Conservation (phyloP, 2,113 vertebrate genomes). For the Lasiurus cinereus region DNA sequence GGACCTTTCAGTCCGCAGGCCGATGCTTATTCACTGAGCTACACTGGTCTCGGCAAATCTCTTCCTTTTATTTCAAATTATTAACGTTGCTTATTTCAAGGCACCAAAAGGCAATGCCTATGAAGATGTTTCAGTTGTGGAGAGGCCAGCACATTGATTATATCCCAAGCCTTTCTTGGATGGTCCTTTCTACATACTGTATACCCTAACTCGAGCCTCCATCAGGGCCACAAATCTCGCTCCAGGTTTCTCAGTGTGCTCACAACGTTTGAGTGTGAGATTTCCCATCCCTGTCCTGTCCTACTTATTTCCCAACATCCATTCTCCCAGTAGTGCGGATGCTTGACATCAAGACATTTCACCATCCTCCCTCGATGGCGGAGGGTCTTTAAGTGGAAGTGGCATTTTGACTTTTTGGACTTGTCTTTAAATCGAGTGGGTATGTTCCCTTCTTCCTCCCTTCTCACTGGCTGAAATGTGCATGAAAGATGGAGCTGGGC, state of each 20-base stretch:
- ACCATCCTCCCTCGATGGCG: not conserved
- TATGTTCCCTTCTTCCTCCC: not conserved
- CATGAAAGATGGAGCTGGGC: not conserved
- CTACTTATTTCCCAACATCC: not conserved
- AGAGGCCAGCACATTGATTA: not conserved
- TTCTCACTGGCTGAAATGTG: not conserved
- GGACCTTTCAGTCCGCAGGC: too few relatives aligned
- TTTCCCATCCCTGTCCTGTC: conserved; percentile 1
- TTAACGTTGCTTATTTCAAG: conserved; percentile 62
- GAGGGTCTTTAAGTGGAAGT: not conserved
- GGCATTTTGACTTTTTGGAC: not conserved
- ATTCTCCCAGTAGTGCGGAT: not conserved
- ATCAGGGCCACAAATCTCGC: not conserved
- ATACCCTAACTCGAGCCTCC: not conserved
- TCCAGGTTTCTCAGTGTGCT: not conserved
- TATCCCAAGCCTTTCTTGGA: not conserved
- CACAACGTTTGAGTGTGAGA: not conserved
- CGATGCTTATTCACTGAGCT: too few relatives aligned
- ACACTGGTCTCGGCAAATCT: not conserved
- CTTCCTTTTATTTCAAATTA: conserved; percentile 50
- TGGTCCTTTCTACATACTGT: conserved; percentile 14
- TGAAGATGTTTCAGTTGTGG: not conserved
- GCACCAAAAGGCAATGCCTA: not conserved
- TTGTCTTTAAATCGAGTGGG: not conserved
- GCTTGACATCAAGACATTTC: conserved; percentile 11